Evolutionary conservation across 2,113 vertebrate species (phyloP).

Genomic region (Sinocyclocheilus rhinocerous): DNA sequence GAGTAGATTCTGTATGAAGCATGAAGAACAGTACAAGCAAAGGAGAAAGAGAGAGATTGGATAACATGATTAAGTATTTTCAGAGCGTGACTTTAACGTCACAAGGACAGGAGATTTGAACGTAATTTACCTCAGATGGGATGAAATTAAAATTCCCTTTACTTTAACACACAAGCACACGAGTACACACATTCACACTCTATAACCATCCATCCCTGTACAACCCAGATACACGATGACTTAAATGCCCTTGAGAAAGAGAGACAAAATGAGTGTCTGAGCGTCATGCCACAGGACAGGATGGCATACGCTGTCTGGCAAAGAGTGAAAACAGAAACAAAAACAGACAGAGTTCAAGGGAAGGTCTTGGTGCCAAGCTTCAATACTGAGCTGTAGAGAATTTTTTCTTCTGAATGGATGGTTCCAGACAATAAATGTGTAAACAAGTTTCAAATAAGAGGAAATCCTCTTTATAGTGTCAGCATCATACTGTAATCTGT

Average conservation of each 20-base stretch:
- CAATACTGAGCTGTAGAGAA: neutral
- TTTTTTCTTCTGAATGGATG: neutral
- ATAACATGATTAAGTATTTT: conserved; percentile 33
- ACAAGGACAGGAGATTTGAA: conserved; percentile 5
- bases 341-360: neutral
- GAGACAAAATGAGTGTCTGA: conserved; percentile 2
- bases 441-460: neutral
- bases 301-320: neutral
- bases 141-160: conserved; percentile 27
- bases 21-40: conserved; percentile 14
- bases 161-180: conserved; percentile 5
- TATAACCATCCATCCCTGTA: neutral
- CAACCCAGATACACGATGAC: conserved; percentile 34
- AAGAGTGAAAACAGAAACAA: neutral
- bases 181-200: neutral
- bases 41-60: neutral
- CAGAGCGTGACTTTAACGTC: conserved; percentile 24
- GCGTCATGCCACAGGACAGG: neutral
- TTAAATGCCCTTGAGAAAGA: conserved; percentile 21
- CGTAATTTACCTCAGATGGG: neutral
- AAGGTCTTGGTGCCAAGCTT: neutral
- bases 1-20: neutral
- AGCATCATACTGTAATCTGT: neutral
- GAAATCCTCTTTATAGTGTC: neutral
- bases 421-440: neutral